A percentile compares a stretch with the other conserved stretches of the same genome.
These are phyloP conservation scores for Pterocles gutturalis DNA, from an alignment of 2,113 vertebrate species.

Conservation along the genomic window DNA sequence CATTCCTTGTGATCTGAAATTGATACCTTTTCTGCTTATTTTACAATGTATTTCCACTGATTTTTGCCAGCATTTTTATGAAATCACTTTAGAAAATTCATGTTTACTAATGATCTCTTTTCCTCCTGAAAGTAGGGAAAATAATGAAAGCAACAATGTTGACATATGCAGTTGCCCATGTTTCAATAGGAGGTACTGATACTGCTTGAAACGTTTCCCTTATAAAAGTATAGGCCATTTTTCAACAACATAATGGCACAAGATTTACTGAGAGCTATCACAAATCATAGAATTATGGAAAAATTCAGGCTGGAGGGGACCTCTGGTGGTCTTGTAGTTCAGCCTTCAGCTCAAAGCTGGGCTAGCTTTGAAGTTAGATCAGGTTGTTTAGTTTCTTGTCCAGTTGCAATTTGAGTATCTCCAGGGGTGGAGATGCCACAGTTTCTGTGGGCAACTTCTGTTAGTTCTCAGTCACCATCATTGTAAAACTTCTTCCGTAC, in stretches of 20 bases:
- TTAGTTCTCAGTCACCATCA: background rate
- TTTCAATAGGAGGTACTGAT: constrained; percentile 11
- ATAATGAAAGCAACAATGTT: background rate
- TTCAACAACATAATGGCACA: constrained; percentile 13
- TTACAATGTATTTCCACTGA: constrained; percentile 29
- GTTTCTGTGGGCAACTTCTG: background rate
- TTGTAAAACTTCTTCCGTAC: background rate
- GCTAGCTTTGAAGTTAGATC: constrained; percentile 17
- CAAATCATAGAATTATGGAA: constrained; percentile 47
- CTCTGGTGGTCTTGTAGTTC: background rate
- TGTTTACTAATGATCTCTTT: constrained; percentile 52
- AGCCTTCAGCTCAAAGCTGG: background rate
- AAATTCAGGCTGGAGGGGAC: background rate
- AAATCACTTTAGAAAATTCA: constrained; percentile 15
- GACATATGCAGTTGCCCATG: background rate
- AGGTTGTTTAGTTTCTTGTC: background rate
- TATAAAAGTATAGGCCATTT: constrained; percentile 6
- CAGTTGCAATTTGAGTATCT: background rate
- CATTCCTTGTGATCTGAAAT: constrained; percentile 61
- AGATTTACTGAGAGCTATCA: constrained; percentile 26
- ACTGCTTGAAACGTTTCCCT: constrained; percentile 13
- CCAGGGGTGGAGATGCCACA: background rate
- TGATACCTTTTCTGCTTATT: constrained; percentile 56
- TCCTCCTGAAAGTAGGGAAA: background rate
- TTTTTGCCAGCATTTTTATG: constrained; percentile 50